These are phyloP conservation scores for Campoletis sonorensis DNA, from an alignment of 1,140 invertebrate species.

Conservation along the genomic window DNA sequence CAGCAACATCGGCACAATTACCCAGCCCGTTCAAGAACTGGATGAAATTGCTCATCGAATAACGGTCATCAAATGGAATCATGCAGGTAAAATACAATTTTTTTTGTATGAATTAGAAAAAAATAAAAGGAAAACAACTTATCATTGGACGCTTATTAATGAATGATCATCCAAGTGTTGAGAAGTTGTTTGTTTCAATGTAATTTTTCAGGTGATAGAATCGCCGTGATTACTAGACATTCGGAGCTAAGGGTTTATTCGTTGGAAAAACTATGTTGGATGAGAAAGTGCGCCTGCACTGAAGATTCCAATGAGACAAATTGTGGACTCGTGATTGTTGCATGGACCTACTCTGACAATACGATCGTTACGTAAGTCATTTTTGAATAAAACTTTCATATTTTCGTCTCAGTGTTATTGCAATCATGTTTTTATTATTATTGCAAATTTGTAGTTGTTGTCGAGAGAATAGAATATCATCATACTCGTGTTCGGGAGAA, in stretches of 20 bases:
- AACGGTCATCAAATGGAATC: constrained; percentile 60
- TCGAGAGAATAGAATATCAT: constrained; percentile 9
- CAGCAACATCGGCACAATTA: constrained; percentile 1
- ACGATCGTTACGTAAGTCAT: constrained; percentile 57
- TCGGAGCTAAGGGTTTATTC: constrained; percentile 30
- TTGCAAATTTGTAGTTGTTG: constrained; percentile 46
- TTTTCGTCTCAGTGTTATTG: neutral
- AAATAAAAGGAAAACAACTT: too few species aligned
- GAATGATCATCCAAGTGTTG: too few species aligned
- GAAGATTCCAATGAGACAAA: neutral
- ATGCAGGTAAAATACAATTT: constrained; percentile 52
- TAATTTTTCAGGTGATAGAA: neutral
- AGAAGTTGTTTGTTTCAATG: too few species aligned
- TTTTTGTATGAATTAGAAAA: too few species aligned
- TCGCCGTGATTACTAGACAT: constrained; percentile 31
- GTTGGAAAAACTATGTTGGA: constrained; percentile 42
- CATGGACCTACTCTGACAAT: constrained; percentile 58
- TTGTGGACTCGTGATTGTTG: constrained; percentile 48
- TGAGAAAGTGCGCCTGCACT: constrained; percentile 27
- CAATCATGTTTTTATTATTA: neutral
- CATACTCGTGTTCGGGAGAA: constrained; percentile 37
- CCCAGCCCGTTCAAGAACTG: neutral
- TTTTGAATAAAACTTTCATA: constrained; percentile 12
- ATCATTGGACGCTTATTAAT: too few species aligned
- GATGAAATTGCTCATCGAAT: neutral